These are phyloP conservation scores for Hyla sarda DNA, from an alignment of 2,113 vertebrate species.

Conservation along the genomic window DNA sequence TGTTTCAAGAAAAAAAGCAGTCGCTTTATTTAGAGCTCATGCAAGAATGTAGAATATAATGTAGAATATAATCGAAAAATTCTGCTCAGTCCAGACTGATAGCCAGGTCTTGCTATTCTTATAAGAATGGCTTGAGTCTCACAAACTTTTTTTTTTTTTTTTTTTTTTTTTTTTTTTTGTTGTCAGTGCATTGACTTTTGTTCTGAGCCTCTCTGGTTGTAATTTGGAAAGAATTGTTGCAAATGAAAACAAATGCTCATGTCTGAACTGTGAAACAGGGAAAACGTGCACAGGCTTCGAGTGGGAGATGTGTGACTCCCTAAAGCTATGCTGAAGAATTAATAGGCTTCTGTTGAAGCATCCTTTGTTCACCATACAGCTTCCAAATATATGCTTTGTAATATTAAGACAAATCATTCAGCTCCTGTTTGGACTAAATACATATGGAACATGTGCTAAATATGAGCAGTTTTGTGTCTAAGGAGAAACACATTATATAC, in stretches of 20 bases:
- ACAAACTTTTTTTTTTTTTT: neutral
- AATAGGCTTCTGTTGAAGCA: slow-evolving; percentile 24
- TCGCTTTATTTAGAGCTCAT: too few relatives aligned
- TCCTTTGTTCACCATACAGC: neutral
- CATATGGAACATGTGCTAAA: neutral
- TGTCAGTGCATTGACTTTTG: neutral
- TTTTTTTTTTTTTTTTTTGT: neutral
- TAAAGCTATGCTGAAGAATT: slow-evolving; percentile 12
- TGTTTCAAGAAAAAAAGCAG: too few relatives aligned
- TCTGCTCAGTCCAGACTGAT: neutral
- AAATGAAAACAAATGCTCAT: slow-evolving; percentile 42
- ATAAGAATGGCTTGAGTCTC: neutral
- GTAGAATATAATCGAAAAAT: too few relatives aligned
- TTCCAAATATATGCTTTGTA: neutral
- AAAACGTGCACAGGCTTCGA: slow-evolving; percentile 15
- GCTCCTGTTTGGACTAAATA: neutral
- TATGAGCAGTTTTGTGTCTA: neutral
- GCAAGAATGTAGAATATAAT: too few relatives aligned
- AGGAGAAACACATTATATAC: neutral
- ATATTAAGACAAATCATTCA: neutral
- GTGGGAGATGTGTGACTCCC: slow-evolving; percentile 30
- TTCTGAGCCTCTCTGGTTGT: neutral
- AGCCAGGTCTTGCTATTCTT: neutral
- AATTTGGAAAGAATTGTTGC: slow-evolving; percentile 31
- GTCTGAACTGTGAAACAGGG: slow-evolving; percentile 4